Percentiles rank a stretch among this genome's conserved stretches.
phyloP scores from a whole-genome alignment of 2,113 vertebrate species.

The Epinephelus cyanopodus region DNA sequence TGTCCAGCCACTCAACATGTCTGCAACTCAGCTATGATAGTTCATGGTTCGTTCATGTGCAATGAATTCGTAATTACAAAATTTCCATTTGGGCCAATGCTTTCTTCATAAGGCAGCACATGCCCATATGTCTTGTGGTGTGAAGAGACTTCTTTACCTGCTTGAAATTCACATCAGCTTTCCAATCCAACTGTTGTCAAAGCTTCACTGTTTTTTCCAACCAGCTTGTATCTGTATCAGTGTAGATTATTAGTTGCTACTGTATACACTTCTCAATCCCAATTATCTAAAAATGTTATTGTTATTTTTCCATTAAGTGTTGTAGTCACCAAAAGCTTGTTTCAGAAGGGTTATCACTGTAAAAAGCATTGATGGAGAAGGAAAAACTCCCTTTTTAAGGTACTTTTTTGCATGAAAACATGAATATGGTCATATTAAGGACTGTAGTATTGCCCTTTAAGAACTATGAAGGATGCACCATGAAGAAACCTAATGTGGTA shows the following conservation, averaged over 20 bases:
- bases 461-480: background rate
- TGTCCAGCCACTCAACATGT: constrained; percentile 42
- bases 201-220: constrained; percentile 1
- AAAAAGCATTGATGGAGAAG: background rate
- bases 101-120: constrained; percentile 30
- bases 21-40: constrained; percentile 48
- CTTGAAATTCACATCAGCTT: constrained; percentile 42
- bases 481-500: background rate
- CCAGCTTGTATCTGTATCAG: background rate
- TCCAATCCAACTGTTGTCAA: constrained; percentile 2
- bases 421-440: background rate
- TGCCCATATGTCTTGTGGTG: constrained; percentile 32
- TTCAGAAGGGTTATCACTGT: background rate
- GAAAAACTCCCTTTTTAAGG: background rate
- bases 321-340: background rate
- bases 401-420: background rate
- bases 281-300: background rate
- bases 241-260: no score
- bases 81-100: constrained; percentile 23
- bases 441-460: background rate
- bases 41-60: constrained; percentile 48
- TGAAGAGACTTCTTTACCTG: constrained; percentile 28
- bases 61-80: constrained; percentile 56
- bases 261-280: background rate
- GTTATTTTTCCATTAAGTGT: background rate